These are phyloP conservation scores for Physella acuta DNA, from an alignment of 1,140 invertebrate species.

Conservation along the genomic window DNA sequence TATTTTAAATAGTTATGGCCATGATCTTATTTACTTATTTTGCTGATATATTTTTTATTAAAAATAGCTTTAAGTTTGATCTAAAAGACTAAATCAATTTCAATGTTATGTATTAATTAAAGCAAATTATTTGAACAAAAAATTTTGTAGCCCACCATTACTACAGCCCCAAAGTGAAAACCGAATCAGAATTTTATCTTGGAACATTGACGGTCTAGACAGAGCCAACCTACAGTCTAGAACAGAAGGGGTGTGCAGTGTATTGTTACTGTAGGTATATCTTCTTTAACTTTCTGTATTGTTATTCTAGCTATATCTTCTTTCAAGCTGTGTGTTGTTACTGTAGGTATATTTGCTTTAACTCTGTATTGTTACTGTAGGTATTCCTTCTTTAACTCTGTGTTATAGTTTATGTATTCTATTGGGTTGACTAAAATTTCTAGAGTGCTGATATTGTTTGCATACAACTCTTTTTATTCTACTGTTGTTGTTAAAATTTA, in stretches of 20 bases:
- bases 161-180: neutral
- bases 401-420: slow-evolving; percentile 29
- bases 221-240: slow-evolving; percentile 62
- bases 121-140: too few relatives aligned
- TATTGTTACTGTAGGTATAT: slow-evolving; percentile 64
- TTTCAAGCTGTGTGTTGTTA: slow-evolving; percentile 59
- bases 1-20: too few relatives aligned
- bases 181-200: slow-evolving; percentile 57
- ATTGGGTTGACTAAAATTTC: neutral
- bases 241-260: slow-evolving; percentile 63
- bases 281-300: neutral
- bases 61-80: too few relatives aligned
- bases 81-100: too few relatives aligned
- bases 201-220: slow-evolving; percentile 69
- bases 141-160: too few relatives aligned
- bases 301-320: neutral
- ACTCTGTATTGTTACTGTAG: neutral
- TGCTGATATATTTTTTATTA: too few relatives aligned
- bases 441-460: too few relatives aligned
- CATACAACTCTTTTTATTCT: neutral
- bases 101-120: too few relatives aligned
- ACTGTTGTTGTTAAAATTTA: too few relatives aligned
- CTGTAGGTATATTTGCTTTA: slow-evolving; percentile 65
- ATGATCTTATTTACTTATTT: too few relatives aligned
- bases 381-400: slow-evolving; percentile 42